These are phyloP conservation scores for Meta bourneti DNA, from an alignment of 2,888 invertebrate species.

Conservation along the genomic window DNA sequence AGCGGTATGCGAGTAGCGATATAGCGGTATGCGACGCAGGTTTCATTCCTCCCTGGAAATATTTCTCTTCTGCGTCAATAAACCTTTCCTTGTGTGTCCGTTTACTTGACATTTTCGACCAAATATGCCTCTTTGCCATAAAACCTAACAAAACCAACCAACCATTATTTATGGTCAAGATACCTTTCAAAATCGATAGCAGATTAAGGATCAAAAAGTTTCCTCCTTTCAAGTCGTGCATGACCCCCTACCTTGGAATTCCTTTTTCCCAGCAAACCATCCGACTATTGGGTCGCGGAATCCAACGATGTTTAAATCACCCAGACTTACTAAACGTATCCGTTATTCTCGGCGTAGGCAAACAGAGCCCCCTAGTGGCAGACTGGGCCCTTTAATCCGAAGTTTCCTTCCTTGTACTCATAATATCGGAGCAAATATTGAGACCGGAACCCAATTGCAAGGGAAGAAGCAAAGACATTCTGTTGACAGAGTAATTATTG, in stretches of 20 bases:
- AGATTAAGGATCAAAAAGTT: neutral
- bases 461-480: constrained; percentile 68
- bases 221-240: neutral
- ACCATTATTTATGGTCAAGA: too few relatives aligned
- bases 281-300: constrained; percentile 64
- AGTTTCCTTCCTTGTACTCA: constrained; percentile 50
- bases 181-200: too few relatives aligned
- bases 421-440: constrained; percentile 73
- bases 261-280: constrained; percentile 54
- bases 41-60: too few relatives aligned
- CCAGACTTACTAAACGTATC: constrained; percentile 76
- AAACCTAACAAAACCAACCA: too few relatives aligned
- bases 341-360: constrained; percentile 69
- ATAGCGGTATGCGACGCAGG: too few relatives aligned
- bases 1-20: too few relatives aligned
- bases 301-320: constrained; percentile 76
- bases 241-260: constrained; percentile 30
- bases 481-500: constrained; percentile 76
- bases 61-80: too few relatives aligned
- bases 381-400: constrained; percentile 59
- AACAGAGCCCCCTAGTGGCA: constrained; percentile 60
- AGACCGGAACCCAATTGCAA: constrained; percentile 62
- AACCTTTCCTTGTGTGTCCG: too few relatives aligned
- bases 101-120: too few relatives aligned
- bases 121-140: too few relatives aligned